phyloP scores from a whole-genome alignment of 1,140 invertebrate genomes.

The Aphis craccivora region DNA sequence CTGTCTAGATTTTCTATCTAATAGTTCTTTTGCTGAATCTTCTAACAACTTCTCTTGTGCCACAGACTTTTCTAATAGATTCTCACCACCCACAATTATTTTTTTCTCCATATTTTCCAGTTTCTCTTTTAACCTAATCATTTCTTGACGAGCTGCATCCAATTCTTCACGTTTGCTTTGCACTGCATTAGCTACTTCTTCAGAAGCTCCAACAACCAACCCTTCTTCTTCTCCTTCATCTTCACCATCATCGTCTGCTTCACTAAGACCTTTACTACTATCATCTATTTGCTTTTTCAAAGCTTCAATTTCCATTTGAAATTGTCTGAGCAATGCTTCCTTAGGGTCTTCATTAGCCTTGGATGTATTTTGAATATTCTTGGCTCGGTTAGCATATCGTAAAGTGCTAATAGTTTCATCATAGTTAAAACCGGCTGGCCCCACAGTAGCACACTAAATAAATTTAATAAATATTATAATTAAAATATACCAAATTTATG shows the following conservation, averaged over 20 bases:
- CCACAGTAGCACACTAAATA: slow-evolving; percentile 86
- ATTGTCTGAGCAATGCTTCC: slow-evolving; percentile 92
- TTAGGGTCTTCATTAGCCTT: slow-evolving; percentile 98
- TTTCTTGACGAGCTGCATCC: slow-evolving; percentile 48
- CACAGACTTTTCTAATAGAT: slow-evolving; percentile 96
- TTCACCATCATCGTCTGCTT: slow-evolving; percentile 71
- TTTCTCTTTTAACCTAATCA: slow-evolving; percentile 72
- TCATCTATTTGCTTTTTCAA: slow-evolving; percentile 81
- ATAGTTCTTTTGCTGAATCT: slow-evolving; percentile 88
- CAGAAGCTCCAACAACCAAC: slow-evolving; percentile 63
- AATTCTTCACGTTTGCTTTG: slow-evolving; percentile 71
- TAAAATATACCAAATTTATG: too few relatives aligned
- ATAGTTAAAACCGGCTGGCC: slow-evolving; percentile 95
- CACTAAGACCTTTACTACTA: slow-evolving; percentile 61
- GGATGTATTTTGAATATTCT: slow-evolving; percentile 96
- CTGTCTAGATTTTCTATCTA: slow-evolving; percentile 83
- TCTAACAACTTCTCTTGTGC: slow-evolving; percentile 90
- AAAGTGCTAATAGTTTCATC: slow-evolving; percentile 97
- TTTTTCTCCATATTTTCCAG: slow-evolving; percentile 91
- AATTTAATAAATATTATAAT: slow-evolving; percentile 18
- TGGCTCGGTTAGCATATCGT: slow-evolving; percentile 95
- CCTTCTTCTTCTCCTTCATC: slow-evolving; percentile 66
- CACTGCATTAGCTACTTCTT: slow-evolving; percentile 41
- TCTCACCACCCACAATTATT: slow-evolving; percentile 97
- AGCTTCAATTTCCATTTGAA: slow-evolving; percentile 96